Evolutionary conservation across 2,797 vertebrate genomes (phyloP), one percentile per base, ranked within the genome.

Genomic region (Triplophysa yarkandensis): DNA sequence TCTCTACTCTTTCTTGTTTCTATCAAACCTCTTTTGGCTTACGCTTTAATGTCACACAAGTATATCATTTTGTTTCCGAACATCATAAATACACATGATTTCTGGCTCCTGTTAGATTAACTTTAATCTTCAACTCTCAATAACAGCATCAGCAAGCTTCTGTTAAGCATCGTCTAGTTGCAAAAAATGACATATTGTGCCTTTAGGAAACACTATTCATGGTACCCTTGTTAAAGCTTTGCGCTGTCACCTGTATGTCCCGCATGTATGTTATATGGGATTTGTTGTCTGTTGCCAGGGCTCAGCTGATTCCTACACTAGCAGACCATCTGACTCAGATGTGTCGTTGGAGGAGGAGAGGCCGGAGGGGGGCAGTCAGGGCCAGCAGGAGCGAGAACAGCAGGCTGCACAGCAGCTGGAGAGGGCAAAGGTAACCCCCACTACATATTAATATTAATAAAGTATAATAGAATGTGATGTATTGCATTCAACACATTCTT

Each of bases 241-340:
- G 8, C 9, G 10, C n/a, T 13, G 5, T 17, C 7, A 69, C 39
- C n/a, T 43, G 50, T 3, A 16, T 68, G 46, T 10, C 25, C 10
- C 60, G 57, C 39, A 16, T 68, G 19, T 8, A 44, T 60, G 27
- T 72, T 46, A 78, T 67, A 5, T 66, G 8, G 32, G 34, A 36
- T 9, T 2, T 61, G 44, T 21, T 46, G 25, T 39, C 4, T 72
- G 46, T 67, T 69, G 30, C 0, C 89, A 98, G 97, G 97, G 97
- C 88, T 98, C 97, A 75, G 97, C 97, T 0, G 96, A 98, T 90
- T 98, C 97, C 66, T 98, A 98, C 43, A 98, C 96, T 85, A 98
- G 96, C 89, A 95, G 96, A 80, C 97, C 96, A 2, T 98, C 96
- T 39, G 97, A 98, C 88, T 98, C 97, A 14, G 97, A 98, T 55